Conservation (phyloP, 2,797 vertebrate genomes). For the Melanogrammus aeglefinus region DNA sequence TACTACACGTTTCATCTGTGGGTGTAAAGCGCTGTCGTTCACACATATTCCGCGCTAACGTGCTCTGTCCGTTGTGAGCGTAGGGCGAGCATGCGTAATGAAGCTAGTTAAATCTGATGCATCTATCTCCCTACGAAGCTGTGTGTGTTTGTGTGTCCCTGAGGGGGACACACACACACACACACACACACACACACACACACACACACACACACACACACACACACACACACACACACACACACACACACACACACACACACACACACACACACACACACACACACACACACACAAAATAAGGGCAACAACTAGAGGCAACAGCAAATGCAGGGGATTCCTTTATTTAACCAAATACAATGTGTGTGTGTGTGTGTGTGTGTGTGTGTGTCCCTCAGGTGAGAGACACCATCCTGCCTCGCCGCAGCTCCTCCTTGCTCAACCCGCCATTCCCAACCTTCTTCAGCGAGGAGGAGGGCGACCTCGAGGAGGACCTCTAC, state of each 20-base stretch:
- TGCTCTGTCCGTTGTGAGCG: slow-evolving; percentile 42
- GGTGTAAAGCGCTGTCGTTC: slow-evolving; percentile 39
- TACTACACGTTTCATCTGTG: slow-evolving; percentile 38
- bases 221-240: slow-evolving; percentile 17
- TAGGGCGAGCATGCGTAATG: slow-evolving; percentile 28
- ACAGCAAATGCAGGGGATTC: slow-evolving; percentile 51
- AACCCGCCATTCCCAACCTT: slow-evolving; percentile 88
- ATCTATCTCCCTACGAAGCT: slow-evolving; percentile 45
- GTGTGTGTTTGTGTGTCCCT: neutral
- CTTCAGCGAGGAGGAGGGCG: slow-evolving; percentile 84
- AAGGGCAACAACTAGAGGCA: neutral
- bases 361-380: slow-evolving; percentile 12
- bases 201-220: slow-evolving; percentile 16
- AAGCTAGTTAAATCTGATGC: slow-evolving; percentile 52
- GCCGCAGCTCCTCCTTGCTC: slow-evolving; percentile 58
- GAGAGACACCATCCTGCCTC: slow-evolving; percentile 77
- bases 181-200: slow-evolving; percentile 3
- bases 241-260: neutral
- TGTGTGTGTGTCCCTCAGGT: slow-evolving; percentile 66
- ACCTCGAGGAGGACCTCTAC: slow-evolving; percentile 89
- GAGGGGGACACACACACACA: neutral
- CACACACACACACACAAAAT: slow-evolving; percentile 6
- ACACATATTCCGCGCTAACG: slow-evolving; percentile 55
- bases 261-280: slow-evolving; percentile 12
- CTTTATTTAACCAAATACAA: slow-evolving; percentile 27